Base-by-base conservation (phyloP, 1,140 invertebrate species). In the Prorops nasuta region DNA sequence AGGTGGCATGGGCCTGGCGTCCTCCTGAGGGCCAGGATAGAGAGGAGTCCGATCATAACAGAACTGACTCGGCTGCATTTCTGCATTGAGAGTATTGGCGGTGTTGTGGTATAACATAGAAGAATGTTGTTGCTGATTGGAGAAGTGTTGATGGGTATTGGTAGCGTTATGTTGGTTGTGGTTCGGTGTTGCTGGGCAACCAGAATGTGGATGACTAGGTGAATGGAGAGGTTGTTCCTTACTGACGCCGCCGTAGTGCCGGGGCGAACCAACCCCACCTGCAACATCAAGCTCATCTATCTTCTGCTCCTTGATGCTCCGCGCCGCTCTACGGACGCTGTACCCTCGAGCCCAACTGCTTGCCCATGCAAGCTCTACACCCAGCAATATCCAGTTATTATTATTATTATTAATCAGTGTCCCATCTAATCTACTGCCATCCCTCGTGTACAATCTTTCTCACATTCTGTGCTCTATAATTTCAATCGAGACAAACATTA, bases 21-120 rank as follows among this genome's bases (percentile, higher is more conserved):
- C 75, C 71, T 77, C 77, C 57, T 69, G 68, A 63, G 79, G 80
- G 62, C 69, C 79, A 70, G 71, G 69, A 73, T 81, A 82, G 62
- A 79, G 73, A 72, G 76, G 69, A 72, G 79, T 75, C 71, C 81
- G 78, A 78, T 83, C 81, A 67, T 82, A 83, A 80, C 80, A 82
- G 77, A 80, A 83, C 75, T 81, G 78, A 66, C 70, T 74, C 66
- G 77, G 77, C 69, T 74, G 70, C 49, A 74, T 70, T 55, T 64
- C 66, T 56, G 67, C 68, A 63, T 66, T 73, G 63, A 72, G 66
- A 49, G 67, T 72, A 54, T 68, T 73, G 44, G 69, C 63, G 43
- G 62, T 67, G 40, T 76, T 74, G 62, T 78, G 76, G 70, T 81
- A 80, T 72, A 80, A 72, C 75, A 80, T 78, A 63, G 76, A 72